Evolutionary conservation across 2,797 vertebrate species (phyloP), one percentile per base, ranked within the genome.

Genomic region (Paratrypauchen microcephalus): DNA sequence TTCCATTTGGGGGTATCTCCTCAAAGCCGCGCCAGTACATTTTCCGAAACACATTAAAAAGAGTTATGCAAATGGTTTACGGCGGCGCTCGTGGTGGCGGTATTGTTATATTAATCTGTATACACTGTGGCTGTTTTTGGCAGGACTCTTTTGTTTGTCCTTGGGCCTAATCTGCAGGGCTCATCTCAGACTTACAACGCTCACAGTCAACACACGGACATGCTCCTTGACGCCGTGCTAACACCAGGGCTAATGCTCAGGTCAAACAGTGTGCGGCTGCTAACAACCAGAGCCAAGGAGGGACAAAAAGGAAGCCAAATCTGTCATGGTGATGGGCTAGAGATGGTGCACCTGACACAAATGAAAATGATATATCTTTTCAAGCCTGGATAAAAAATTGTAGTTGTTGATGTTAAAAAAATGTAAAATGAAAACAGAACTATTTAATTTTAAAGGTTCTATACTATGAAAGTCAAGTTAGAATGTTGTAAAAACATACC

Each of bases 31-130:
- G 84, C 71, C 19, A 54, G 73, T 68, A 86, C 70, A 91, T 88
- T 90, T 93, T 93, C 91, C 91, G 81, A 93, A 93, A 93, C 92
- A 92, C 91, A 91, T 92, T 93, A 91, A 92, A 92, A 90, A 86
- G 89, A 92, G 91, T 90, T 92, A 91, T 91, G 92, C 91, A 92
- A 93, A 93, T 92, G 88, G 89, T 93, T 93, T 92, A 93, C 88
- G 89, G 83, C 84, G 77, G 89, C 82, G 81, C 88, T 93, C 82
- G 85, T 76, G 81, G 81, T 87, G 87, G 88, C 78, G 76, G 84
- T 83, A 90, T 90, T 92, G 92, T 91, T 92, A 75, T 86, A 91
- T 91, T 90, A 93, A 91, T 91, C 90, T 93, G 91, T 91, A 90
- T 89, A 92, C 88, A 92, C 73, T 83, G 80, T 26, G 81, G 84